A percentile compares a stretch with the other conserved stretches of the same genome.
phyloP scores from a whole-genome alignment of 2,113 vertebrate species.

The Cairina moschata region DNA sequence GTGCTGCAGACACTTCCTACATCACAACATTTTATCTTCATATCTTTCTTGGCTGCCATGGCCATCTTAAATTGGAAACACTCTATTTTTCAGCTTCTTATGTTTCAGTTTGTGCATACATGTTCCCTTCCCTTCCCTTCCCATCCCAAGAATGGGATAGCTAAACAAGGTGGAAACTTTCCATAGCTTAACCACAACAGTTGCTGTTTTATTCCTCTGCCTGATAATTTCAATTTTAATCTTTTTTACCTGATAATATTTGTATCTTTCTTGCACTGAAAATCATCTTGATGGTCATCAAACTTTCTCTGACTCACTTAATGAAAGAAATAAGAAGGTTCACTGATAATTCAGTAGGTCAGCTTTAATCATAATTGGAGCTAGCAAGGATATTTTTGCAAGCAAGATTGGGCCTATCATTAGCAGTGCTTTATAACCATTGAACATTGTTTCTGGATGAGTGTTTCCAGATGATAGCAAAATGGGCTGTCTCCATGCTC shows the following conservation, averaged over 20 bases:
- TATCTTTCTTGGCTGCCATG: background rate
- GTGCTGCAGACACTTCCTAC: background rate
- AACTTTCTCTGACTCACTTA: background rate
- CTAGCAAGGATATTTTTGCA: background rate
- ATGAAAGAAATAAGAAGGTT: conserved; percentile 18
- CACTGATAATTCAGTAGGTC: background rate
- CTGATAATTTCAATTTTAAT: background rate
- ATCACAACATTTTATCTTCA: background rate
- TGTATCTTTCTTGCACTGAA: background rate
- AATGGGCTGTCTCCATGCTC: background rate
- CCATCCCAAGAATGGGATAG: background rate
- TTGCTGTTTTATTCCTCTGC: background rate
- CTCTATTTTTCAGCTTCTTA: background rate
- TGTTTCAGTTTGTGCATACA: background rate
- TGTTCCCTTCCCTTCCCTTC: background rate
- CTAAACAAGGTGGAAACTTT: background rate
- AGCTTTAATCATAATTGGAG: background rate
- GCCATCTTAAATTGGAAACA: background rate
- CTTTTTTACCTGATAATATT: background rate
- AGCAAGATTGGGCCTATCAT: background rate
- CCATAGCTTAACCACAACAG: background rate
- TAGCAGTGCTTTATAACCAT: background rate
- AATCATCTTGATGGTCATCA: background rate
- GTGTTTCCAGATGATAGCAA: background rate
- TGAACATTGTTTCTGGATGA: background rate